phyloP scores from a whole-genome alignment of 2,797 vertebrate genomes.

The Buphagus erythrorhynchus region DNA sequence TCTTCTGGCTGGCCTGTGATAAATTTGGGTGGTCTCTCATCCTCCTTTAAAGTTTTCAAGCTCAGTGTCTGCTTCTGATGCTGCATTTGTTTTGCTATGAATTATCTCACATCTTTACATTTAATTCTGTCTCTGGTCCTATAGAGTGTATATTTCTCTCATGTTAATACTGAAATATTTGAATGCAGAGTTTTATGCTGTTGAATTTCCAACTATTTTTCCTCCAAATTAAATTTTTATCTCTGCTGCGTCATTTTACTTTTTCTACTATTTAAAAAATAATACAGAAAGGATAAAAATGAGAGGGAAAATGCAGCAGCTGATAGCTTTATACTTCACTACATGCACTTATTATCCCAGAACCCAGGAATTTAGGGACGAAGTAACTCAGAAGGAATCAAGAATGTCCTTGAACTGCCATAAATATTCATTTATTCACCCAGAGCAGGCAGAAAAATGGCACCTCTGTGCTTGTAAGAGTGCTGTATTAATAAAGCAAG shows the following conservation, averaged over 20 bases:
- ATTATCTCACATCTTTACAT: not conserved
- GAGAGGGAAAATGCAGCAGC: not conserved
- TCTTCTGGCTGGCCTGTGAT: not conserved
- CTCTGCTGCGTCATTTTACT: not conserved
- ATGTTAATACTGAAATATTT: not conserved
- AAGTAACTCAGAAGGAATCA: not conserved
- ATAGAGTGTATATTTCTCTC: not conserved
- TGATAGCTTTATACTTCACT: not conserved
- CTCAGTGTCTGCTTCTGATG: not conserved
- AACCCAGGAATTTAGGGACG: not conserved
- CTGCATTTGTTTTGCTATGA: not conserved
- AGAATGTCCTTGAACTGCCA: not conserved
- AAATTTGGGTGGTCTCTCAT: not conserved
- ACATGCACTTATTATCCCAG: not conserved
- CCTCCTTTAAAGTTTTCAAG: not conserved
- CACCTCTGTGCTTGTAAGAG: not conserved
- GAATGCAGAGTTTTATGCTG: not conserved
- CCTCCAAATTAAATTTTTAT: constrained; percentile 25
- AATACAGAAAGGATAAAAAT: not conserved
- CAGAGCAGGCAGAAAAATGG: not conserved
- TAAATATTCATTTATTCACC: not conserved
- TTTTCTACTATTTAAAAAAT: not conserved
- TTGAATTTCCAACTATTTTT: constrained; percentile 4
- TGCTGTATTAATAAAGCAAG: not conserved
- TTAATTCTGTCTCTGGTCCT: constrained; percentile 16